phyloP scores from a whole-genome alignment of 2,113 vertebrate genomes.

The Ancistrus triradiatus region DNA sequence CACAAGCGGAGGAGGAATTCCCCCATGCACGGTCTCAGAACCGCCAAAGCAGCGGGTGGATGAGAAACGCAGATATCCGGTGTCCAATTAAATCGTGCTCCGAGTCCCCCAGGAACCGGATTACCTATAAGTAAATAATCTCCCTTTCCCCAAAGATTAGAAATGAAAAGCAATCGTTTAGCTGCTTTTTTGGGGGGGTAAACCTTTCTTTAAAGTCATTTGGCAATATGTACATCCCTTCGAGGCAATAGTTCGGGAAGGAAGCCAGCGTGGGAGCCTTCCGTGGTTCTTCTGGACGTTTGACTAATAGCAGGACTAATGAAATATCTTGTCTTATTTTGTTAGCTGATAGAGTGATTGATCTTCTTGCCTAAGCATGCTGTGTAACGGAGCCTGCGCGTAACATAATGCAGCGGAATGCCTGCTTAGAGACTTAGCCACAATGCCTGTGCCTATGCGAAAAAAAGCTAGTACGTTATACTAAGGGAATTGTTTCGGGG shows the following conservation, averaged over 20 bases:
- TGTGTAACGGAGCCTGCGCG: conserved; percentile 66
- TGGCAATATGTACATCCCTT: conserved; percentile 61
- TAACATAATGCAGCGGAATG: conserved; percentile 66
- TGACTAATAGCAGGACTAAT: conserved; percentile 56
- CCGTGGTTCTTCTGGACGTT: conserved; percentile 50
- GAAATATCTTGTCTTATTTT: conserved; percentile 65
- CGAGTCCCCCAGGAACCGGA: conserved; percentile 56
- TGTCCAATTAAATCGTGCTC: conserved; percentile 57
- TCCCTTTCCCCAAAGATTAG: conserved; percentile 63
- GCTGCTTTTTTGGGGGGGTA: conserved; percentile 71
- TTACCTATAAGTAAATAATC: conserved; percentile 58
- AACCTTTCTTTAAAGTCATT: conserved; percentile 50
- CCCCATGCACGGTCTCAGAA: conserved; percentile 56
- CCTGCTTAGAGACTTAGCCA: conserved; percentile 63
- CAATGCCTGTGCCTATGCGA: conserved; percentile 67
- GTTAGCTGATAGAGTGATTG: conserved; percentile 68
- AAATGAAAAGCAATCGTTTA: conserved; percentile 71
- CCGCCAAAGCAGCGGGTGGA: conserved; percentile 26
- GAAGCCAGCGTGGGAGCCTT: conserved; percentile 51
- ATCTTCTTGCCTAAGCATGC: conserved; percentile 68
- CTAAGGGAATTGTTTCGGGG: conserved; percentile 59
- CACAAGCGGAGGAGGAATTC: conserved; percentile 69
- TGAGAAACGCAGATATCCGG: conserved; percentile 53
- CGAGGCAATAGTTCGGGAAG: conserved; percentile 50
- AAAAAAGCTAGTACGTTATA: conserved; percentile 30